phyloP scores from a whole-genome alignment of 64 coral and sea anemone genomes.

The Montipora sp. region DNA sequence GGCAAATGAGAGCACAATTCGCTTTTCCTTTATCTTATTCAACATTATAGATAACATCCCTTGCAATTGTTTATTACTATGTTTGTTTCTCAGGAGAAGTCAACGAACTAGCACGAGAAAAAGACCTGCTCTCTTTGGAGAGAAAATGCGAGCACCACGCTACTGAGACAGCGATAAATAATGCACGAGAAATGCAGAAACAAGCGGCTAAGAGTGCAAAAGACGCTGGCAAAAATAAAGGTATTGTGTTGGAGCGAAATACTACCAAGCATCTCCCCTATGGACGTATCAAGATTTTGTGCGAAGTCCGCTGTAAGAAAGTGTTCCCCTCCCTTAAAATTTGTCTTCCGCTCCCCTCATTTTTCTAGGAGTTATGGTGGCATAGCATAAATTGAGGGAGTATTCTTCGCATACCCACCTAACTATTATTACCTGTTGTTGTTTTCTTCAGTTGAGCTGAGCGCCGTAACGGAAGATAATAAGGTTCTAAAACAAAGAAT shows the following conservation, averaged over 20 bases:
- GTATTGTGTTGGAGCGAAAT: slow-evolving; percentile 1
- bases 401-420: no score
- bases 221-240: slow-evolving; percentile 96
- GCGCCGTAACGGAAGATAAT: slow-evolving; percentile 90
- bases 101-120: slow-evolving; percentile 78
- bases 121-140: slow-evolving; percentile 83
- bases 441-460: slow-evolving; percentile 79
- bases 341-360: no score
- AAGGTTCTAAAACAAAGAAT: slow-evolving; percentile 84
- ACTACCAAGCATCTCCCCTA: no score
- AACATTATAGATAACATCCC: no score
- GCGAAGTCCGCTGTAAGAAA: not conserved
- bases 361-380: no score
- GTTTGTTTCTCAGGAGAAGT: slow-evolving; percentile 74
- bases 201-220: slow-evolving; percentile 95
- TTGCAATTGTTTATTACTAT: not conserved
- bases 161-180: slow-evolving; percentile 81
- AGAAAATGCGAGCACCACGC: slow-evolving; percentile 91
- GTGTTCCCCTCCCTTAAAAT: no score
- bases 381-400: no score
- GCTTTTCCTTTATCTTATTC: no score
- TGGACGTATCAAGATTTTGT: no score
- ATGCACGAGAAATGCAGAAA: slow-evolving; percentile 97
- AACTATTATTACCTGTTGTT: not conserved
- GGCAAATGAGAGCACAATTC: no score